Evolutionary conservation across 2,888 invertebrate species (phyloP).

Genomic region (Xylota segnis): DNA sequence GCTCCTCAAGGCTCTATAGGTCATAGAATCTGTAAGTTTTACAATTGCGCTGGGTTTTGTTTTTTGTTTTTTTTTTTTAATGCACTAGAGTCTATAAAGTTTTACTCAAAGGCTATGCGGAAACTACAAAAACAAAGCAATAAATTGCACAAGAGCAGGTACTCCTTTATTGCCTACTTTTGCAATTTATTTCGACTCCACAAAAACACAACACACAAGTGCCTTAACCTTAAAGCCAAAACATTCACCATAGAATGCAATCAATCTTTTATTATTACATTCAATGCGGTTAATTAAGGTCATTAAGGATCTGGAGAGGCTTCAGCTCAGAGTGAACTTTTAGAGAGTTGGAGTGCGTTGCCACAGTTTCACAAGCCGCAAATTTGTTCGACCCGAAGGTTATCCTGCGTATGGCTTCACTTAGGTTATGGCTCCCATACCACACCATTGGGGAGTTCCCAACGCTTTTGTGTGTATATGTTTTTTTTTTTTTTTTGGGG

Average conservation of each 20-base stretch:
- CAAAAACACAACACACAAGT: not conserved
- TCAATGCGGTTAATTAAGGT: slow-evolving; percentile 40
- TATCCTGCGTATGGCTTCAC: slow-evolving; percentile 14
- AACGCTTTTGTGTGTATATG: too few species aligned
- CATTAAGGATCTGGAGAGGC: slow-evolving; percentile 19
- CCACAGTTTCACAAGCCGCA: slow-evolving; percentile 31
- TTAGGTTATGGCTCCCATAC: slow-evolving; percentile 1
- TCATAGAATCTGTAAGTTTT: not conserved
- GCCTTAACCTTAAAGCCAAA: slow-evolving; percentile 11
- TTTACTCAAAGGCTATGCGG: not conserved
- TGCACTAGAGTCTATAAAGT: not conserved
- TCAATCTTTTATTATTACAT: slow-evolving; percentile 25
- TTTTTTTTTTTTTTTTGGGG: not conserved
- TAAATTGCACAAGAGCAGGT: not conserved
- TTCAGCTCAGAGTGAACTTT: slow-evolving; percentile 5
- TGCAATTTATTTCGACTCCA: not conserved
- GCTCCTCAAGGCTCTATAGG: not conserved
- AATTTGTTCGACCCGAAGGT: slow-evolving; percentile 22
- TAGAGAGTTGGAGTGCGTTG: not conserved
- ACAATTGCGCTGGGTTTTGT: not conserved
- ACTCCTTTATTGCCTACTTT: not conserved
- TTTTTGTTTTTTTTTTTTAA: not conserved
- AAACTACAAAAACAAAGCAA: not conserved
- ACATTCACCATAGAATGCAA: slow-evolving; percentile 22
- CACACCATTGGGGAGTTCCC: not conserved